Evolutionary conservation across 1,140 invertebrate species (phyloP).

Genomic region (Bombus waltoni): DNA sequence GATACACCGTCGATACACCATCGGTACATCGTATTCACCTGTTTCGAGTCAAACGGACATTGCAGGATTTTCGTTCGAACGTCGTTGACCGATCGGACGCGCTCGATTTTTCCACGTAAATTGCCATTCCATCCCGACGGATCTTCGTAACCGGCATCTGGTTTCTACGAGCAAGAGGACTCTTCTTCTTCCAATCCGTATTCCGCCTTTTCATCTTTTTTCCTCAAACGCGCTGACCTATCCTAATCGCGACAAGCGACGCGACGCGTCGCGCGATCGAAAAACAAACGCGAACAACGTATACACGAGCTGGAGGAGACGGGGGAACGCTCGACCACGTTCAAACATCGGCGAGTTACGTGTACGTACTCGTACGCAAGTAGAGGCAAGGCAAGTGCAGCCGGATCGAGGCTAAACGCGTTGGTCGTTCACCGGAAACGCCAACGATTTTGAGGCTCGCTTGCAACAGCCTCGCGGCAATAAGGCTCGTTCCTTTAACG

Average conservation of each 20-base stretch:
- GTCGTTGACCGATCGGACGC: neutral
- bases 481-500: slow-evolving; percentile 9
- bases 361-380: too few relatives aligned
- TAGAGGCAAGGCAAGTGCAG: neutral
- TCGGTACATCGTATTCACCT: slow-evolving; percentile 1
- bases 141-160: too few relatives aligned
- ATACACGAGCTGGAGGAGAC: neutral
- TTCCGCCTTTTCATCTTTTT: too few relatives aligned
- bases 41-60: neutral
- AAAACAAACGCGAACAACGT: too few relatives aligned
- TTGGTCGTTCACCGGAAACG: slow-evolving; percentile 26
- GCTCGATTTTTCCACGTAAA: too few relatives aligned
- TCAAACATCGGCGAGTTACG: too few relatives aligned
- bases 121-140: too few relatives aligned
- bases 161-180: too few relatives aligned
- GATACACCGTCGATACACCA: neutral
- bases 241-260: too few relatives aligned
- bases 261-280: too few relatives aligned
- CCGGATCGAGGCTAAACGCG: slow-evolving; percentile 3
- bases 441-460: slow-evolving; percentile 5
- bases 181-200: too few relatives aligned
- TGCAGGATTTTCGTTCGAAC: neutral
- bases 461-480: neutral
- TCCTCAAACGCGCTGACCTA: too few relatives aligned
- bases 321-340: neutral